These are phyloP conservation scores for Dasyprocta punctata DNA, from an alignment of 2,113 vertebrate genomes.

Conservation along the genomic window DNA sequence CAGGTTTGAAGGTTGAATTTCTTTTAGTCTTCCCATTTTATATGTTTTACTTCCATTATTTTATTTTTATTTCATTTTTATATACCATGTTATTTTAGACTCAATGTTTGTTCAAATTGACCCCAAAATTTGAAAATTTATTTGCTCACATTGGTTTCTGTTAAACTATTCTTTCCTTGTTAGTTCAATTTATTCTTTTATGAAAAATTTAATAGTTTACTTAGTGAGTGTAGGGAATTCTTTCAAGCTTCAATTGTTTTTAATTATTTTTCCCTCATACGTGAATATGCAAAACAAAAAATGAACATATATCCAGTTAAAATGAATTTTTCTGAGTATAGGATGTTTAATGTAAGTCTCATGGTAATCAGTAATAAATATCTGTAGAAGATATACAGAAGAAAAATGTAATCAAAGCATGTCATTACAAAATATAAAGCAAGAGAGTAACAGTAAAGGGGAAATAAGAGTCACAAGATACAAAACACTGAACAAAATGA, in stretches of 20 bases:
- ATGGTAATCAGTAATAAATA: not conserved
- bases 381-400: not conserved
- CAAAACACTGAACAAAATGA: not conserved
- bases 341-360: not conserved
- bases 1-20: not conserved
- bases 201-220: slow-evolving; percentile 25
- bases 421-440: not conserved
- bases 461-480: not conserved
- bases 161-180: not conserved
- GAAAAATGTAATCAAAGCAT: not conserved
- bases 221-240: not conserved
- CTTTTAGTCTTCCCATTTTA: not conserved
- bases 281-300: slow-evolving; percentile 6
- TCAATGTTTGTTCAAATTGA: not conserved
- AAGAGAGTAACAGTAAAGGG: not conserved
- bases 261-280: not conserved
- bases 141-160: not conserved
- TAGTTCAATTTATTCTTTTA: not conserved
- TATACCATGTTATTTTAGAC: not conserved
- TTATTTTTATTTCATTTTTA: slow-evolving; percentile 11
- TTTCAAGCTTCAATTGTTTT: slow-evolving; percentile 5
- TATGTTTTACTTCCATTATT: not conserved
- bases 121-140: not conserved
- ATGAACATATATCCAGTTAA: not conserved
- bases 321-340: not conserved